Evolutionary conservation across 64 coral and sea anemone genomes (phyloP).

Genomic region (Orbicella faveolata): DNA sequence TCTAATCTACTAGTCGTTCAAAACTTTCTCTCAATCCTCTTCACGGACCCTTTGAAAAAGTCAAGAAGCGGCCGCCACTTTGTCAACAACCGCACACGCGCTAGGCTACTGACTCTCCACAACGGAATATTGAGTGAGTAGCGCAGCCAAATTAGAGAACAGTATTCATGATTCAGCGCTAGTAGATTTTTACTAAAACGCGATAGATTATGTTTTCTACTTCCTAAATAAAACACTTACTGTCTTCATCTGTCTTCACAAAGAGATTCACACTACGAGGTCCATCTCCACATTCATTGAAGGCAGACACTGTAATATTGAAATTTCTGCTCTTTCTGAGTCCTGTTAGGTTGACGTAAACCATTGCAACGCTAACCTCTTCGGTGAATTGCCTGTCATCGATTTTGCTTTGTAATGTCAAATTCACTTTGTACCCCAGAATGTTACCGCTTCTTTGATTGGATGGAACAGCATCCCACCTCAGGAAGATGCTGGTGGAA

Average conservation of each 20-base stretch:
- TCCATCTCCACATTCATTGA: not conserved
- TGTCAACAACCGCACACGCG: too few species aligned
- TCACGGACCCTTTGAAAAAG: too few species aligned
- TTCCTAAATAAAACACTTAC: not conserved
- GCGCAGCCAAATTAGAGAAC: too few species aligned
- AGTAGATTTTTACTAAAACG: too few species aligned
- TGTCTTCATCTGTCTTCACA: not conserved
- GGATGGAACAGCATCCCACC: not conserved
- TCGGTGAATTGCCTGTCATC: not conserved
- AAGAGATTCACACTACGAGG: not conserved
- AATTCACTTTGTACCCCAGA: not conserved
- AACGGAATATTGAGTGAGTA: too few species aligned
- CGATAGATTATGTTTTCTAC: too few species aligned
- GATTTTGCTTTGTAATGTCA: too few species aligned
- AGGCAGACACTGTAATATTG: conserved; percentile 1
- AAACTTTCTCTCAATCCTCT: too few species aligned
- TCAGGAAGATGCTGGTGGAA: not conserved
- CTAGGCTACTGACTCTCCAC: too few species aligned
- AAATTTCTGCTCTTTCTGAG: not conserved
- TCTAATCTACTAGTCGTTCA: too few species aligned
- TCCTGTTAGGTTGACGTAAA: not conserved
- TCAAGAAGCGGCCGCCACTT: too few species aligned
- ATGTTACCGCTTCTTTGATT: not conserved
- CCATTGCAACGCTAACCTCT: not conserved
- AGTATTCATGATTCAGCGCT: too few species aligned